A percentile compares a stretch with the other conserved stretches of the same genome.
These are phyloP conservation scores for Eulemur rufifrons DNA, from an alignment of 2,113 vertebrate species.

Conservation along the genomic window DNA sequence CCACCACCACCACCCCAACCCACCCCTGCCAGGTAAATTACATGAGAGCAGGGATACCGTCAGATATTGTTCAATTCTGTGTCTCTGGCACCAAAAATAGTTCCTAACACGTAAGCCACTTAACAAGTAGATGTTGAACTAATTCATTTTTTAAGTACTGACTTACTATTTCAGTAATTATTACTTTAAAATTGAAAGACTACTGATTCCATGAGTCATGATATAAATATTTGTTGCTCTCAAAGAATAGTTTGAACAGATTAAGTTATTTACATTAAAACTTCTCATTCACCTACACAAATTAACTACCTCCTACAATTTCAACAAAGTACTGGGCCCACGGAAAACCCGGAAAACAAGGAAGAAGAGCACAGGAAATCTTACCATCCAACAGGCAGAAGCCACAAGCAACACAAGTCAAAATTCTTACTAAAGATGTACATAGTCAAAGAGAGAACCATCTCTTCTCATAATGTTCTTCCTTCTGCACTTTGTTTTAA, in stretches of 20 bases:
- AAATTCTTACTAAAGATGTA: constrained; percentile 30
- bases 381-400: not conserved
- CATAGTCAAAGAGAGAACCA: not conserved
- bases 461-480: not conserved
- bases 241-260: constrained; percentile 4
- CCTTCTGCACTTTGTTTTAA: not conserved
- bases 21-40: not conserved
- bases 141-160: not conserved
- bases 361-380: not conserved
- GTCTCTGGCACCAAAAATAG: not conserved
- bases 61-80: not conserved
- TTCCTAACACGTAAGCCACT: not conserved
- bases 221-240: not conserved
- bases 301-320: not conserved
- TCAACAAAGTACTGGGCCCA: not conserved
- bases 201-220: not conserved
- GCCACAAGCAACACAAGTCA: not conserved
- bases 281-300: constrained; percentile 7
- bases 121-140: not conserved
- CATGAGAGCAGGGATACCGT: not conserved
- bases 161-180: not conserved
- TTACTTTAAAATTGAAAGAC: not conserved
- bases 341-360: not conserved
- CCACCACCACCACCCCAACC: not conserved
- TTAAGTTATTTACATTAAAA: constrained; percentile 3